phyloP scores from a whole-genome alignment of 2,113 vertebrate genomes.

The Talpa occidentalis region DNA sequence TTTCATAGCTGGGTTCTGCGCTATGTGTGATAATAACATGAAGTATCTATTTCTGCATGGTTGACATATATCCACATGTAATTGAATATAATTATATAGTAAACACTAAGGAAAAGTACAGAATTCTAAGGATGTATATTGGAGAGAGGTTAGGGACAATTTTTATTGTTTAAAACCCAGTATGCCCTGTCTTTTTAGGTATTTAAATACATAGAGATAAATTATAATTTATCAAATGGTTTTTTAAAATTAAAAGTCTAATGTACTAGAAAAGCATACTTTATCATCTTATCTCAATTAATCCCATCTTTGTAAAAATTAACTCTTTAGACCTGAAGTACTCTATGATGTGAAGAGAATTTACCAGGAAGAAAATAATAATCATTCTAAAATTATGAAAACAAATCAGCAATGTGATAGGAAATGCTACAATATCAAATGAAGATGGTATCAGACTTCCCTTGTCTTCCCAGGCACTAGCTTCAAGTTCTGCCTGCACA shows the following conservation, averaged over 20 bases:
- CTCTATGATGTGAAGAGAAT: not conserved
- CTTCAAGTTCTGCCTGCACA: not conserved
- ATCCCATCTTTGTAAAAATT: conserved; percentile 20
- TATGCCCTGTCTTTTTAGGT: not conserved
- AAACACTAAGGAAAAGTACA: conserved; percentile 21
- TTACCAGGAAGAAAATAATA: not conserved
- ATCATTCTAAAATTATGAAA: not conserved
- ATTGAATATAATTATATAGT: not conserved
- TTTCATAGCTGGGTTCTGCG: not conserved
- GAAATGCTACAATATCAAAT: not conserved
- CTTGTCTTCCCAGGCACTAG: not conserved
- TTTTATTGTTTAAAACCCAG: not conserved
- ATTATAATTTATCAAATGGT: not conserved
- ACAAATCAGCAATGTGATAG: not conserved
- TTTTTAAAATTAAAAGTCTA: not conserved
- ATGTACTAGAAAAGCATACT: not conserved
- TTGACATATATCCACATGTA: not conserved
- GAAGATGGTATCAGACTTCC: not conserved
- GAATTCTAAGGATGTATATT: not conserved
- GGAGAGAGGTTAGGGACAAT: not conserved
- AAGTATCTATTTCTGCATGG: not conserved
- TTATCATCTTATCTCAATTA: not conserved
- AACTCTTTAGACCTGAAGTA: not conserved
- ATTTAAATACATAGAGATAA: conserved; percentile 23
- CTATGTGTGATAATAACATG: not conserved